Evolutionary conservation across 2,888 invertebrate genomes (phyloP).

Genomic region (Agrilus cyanescens): DNA sequence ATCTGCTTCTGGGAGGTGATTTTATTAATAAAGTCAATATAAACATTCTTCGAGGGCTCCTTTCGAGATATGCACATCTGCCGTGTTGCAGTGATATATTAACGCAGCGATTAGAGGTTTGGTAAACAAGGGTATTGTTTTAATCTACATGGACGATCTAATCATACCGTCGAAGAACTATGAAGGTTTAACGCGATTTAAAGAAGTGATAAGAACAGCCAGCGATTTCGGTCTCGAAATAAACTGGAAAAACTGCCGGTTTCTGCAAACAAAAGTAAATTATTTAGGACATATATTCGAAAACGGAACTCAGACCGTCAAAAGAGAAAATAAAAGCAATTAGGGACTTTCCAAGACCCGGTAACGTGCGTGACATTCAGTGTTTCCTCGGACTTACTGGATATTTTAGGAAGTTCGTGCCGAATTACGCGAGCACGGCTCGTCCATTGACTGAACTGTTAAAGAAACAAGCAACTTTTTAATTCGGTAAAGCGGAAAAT

Average conservation of each 20-base stretch:
- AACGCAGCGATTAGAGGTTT: too few relatives aligned
- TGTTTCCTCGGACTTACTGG: constrained; percentile 3
- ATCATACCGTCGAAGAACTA: too few relatives aligned
- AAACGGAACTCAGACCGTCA: background rate
- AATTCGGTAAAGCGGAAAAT: background rate
- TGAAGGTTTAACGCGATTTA: too few relatives aligned
- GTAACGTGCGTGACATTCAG: constrained; percentile 1
- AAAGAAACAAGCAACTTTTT: background rate
- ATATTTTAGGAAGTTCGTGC: constrained; percentile 7
- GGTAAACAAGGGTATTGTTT: too few relatives aligned
- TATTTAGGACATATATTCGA: background rate
- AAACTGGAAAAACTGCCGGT: constrained; percentile 1
- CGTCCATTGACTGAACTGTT: constrained; percentile 1
- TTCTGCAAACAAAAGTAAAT: background rate
- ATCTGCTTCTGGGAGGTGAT: too few relatives aligned
- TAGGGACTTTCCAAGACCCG: constrained; percentile 3
- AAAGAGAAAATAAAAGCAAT: background rate
- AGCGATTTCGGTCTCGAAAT: background rate
- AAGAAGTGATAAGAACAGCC: too few relatives aligned
- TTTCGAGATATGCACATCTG: too few relatives aligned
- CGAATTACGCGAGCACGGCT: background rate
- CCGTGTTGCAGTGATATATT: too few relatives aligned
- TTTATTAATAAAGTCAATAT: too few relatives aligned
- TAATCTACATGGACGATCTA: too few relatives aligned
- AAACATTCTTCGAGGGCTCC: too few relatives aligned